phyloP scores from a whole-genome alignment of 2,113 vertebrate genomes.

The Strix uralensis region DNA sequence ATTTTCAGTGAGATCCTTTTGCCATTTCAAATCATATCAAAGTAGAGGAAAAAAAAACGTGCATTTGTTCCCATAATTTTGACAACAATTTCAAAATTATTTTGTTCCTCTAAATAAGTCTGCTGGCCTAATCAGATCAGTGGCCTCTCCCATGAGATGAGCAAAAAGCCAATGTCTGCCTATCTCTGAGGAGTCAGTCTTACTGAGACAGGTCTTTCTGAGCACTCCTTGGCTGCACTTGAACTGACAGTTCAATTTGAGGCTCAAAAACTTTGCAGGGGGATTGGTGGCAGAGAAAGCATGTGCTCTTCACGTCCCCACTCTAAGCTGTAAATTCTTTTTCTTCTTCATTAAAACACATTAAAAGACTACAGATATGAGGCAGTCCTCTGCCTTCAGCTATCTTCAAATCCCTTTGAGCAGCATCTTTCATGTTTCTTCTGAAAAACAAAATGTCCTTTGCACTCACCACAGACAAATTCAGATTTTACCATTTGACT shows the following conservation, averaged over 20 bases:
- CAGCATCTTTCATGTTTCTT: not conserved
- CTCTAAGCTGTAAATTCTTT: not conserved
- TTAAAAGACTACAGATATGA: not conserved
- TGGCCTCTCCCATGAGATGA: not conserved
- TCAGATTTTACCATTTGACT: not conserved
- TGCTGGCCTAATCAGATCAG: not conserved
- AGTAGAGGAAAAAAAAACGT: not conserved
- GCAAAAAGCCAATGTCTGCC: not conserved
- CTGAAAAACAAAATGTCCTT: not conserved
- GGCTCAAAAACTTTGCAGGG: not conserved
- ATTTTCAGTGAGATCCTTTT: not conserved
- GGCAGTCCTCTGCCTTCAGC: not conserved
- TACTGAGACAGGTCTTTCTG: not conserved
- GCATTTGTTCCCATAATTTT: not conserved
- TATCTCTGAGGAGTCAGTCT: not conserved
- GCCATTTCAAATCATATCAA: not conserved
- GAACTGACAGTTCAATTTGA: not conserved
- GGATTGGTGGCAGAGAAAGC: not conserved
- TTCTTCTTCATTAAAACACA: not conserved
- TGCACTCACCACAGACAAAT: not conserved
- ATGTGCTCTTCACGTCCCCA: not conserved
- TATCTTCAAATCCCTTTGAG: not conserved
- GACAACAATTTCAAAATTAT: not conserved
- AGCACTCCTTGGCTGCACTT: not conserved
- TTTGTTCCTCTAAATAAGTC: not conserved